Evolutionary conservation across 92 coral and sea anemone species (phyloP), one percentile per base, ranked within the genome.

Genomic region (Anthopleura xanthogrammica): DNA sequence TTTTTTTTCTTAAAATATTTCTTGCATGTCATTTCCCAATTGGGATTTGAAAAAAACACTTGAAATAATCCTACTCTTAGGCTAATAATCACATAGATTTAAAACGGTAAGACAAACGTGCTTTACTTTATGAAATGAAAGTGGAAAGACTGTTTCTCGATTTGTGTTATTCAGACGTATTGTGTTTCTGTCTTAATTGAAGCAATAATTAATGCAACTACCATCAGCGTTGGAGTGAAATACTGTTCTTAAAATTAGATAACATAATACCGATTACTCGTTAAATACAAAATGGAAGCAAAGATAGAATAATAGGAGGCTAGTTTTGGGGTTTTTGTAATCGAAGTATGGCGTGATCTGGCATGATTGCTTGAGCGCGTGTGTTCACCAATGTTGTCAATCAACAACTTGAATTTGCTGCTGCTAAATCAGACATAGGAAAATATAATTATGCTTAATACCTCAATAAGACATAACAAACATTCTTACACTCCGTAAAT

Each of bases 281-380:
- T n/a, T 54, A 3, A 56, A 78, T 1, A 5, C 43, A 16, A 56
- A 16, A 39, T 24, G 9, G 11, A 42, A 23, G 50, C 16, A 11
- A 2, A 54, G 16, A 14, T 75, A 5, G 50, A 46, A 79, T 13
- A 56, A 12, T 39, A 46, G 16, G 22, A 1, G 52, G 20, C 16
- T 68, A 52, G 52, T 81, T 54, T 81, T 43, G 19, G 74, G 55
- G 39, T 12, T 48, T 81, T 68, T 24, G 10, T 60, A 54, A 79
- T 64, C 42, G 22, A 60, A 60, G 24, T 10, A 60, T 81, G 77
- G 78, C 84, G 77, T 81, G 84, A 81, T 81, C 48, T 60, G 60
- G 48, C 43, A 22, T 10, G 77, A 41, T 17, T 42, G 60, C 3
- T 80, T 22, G 75, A 2, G 41, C 60, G 29, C 58, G 46, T 66